Base-by-base conservation (phyloP, 2,888 invertebrate genomes). In the Drosophila crucigera region DNA sequence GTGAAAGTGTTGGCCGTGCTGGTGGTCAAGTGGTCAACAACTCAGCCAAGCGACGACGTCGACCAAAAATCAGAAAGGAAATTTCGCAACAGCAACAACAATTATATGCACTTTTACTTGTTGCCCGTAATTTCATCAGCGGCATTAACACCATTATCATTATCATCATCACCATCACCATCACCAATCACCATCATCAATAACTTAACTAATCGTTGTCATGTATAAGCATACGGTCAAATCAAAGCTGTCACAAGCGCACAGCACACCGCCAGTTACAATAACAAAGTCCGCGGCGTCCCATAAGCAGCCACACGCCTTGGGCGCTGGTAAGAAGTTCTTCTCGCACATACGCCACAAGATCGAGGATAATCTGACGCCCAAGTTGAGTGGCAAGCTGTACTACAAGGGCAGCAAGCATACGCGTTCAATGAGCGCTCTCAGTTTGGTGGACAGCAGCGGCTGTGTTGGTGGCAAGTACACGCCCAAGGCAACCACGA, bases 311-410 rank as follows among this genome's bases (percentile, higher is more conserved):
- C 41, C 53, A 3, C 73, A 83, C 31, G 81, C 75, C 25, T 30
- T 89, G 43, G 83, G 83, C 4, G 89, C 80, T 25, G 83, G 89
- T 41, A 89, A 82, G 61, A 87, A 83, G 16, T 91, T 93, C 69
- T 93, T 91, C 69, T 91, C 93, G 7, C 92, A 92, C 81, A 91
- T 93, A 71, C 91, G 93, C 4, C 93, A 93, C 73, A 93, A 93
- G 75, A 93, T 93, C 68, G 93, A 93, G 78, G 93, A 93, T 64
- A 92, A 92, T 83, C 81, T 93, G 7, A 91, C 92, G 47, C 93
- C 93, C 53, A 93, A 91, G 68, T 74, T 92, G 31, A 81, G 85
- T 22, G 90, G 91, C 9, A 93, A 91, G 68, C 83, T 93, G 10
- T 92, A 92, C 62, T 91, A 90, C 73, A 93, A 91, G 62, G 86